phyloP scores from a whole-genome alignment of 2,888 invertebrate species.

The Machimus rusticus region DNA sequence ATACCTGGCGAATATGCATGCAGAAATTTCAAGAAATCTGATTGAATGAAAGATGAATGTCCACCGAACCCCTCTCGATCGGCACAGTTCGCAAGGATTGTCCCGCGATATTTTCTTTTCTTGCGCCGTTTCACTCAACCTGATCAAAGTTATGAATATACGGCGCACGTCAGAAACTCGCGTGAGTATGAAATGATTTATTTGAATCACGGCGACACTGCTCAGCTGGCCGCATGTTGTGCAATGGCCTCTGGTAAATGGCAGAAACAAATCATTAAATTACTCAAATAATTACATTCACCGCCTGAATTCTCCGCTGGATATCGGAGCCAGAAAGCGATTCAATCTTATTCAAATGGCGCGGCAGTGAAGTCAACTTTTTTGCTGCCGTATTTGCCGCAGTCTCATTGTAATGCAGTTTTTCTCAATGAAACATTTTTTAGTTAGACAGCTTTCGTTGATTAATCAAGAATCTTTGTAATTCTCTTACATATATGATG shows the following conservation, averaged over 20 bases:
- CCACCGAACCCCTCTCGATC: background rate
- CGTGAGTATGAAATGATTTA: constrained; percentile 20
- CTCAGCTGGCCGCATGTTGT: background rate
- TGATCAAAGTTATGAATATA: background rate
- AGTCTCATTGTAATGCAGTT: background rate
- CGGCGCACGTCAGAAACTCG: background rate
- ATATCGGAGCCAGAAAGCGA: background rate
- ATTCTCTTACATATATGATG: background rate
- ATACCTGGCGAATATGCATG: constrained; percentile 6
- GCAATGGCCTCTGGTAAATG: background rate
- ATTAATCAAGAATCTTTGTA: background rate
- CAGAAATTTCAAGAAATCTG: constrained; percentile 10
- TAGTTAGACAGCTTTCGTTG: background rate
- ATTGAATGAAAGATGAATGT: constrained; percentile 32
- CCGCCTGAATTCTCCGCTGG: background rate
- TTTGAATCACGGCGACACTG: background rate
- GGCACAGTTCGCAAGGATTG: background rate
- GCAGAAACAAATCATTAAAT: constrained; percentile 14
- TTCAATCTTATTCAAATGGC: background rate
- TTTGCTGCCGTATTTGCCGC: background rate
- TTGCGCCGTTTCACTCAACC: background rate
- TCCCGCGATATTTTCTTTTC: background rate
- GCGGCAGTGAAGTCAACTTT: background rate
- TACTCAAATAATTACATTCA: background rate
- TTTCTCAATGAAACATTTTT: background rate